phyloP scores from a whole-genome alignment of 1,140 invertebrate genomes.

The Medauroidea extradentata region DNA sequence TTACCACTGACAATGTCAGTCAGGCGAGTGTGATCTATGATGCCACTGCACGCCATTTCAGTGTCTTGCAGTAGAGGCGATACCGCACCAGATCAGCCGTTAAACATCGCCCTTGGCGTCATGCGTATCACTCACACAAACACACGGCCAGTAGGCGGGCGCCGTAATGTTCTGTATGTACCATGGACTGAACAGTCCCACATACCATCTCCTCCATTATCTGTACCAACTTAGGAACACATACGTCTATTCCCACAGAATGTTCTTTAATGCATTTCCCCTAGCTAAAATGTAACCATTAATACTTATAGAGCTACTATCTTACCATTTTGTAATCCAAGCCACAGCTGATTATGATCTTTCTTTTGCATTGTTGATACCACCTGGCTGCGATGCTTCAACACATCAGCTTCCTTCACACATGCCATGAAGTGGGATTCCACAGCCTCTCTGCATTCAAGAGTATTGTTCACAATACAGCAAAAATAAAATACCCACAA shows the following conservation, averaged over 20 bases:
- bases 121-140: too few species aligned
- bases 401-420: slow-evolving; percentile 95
- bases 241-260: not conserved
- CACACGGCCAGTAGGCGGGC: too few species aligned
- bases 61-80: too few species aligned
- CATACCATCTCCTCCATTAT: not conserved
- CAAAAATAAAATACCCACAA: slow-evolving; percentile 6
- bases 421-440: slow-evolving; percentile 93
- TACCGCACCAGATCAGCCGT: too few species aligned
- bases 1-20: too few species aligned
- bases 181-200: too few species aligned
- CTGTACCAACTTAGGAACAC: not conserved
- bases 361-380: slow-evolving; percentile 95
- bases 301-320: not conserved
- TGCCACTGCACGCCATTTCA: too few species aligned
- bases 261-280: not conserved
- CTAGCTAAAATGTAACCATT: not conserved
- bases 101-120: too few species aligned
- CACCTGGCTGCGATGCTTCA: slow-evolving; percentile 90
- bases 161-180: too few species aligned
- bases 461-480: not conserved
- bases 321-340: slow-evolving; percentile 85
- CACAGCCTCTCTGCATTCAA: slow-evolving; percentile 73
- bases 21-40: too few species aligned
- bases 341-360: slow-evolving; percentile 96